Evolutionary conservation across 2,113 vertebrate genomes (phyloP), one percentile per base, ranked within the genome.

Genomic region (Cariama cristata): DNA sequence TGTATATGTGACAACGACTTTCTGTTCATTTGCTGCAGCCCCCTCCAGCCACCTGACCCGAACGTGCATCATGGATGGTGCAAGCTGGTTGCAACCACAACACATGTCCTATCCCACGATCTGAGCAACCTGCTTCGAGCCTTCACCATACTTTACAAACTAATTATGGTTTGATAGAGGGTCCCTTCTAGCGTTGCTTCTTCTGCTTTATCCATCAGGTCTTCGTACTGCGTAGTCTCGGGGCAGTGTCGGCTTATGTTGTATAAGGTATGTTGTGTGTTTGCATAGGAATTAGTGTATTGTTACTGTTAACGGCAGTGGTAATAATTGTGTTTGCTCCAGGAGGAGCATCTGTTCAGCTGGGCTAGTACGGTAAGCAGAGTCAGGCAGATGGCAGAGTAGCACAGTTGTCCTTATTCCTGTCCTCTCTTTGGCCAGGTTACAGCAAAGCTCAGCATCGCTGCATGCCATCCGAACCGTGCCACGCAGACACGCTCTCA

Each of bases 401-500:
- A n/a, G 4, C 3, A 10, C 49, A 52, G 26, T 15, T 45, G 58
- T 49, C 63, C 38, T 23, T 32, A 11, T 18, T 60, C 8, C 63
- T 59, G 8, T 53, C 52, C 60, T 58, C 16, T 22, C 16, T 19
- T 64, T 53, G 17, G 19, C n/a, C 27, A 62, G 30, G 27, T 27
- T 55, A 40, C 24, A 35, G 42, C 53, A 62, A 73, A 91, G n/a
- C 52, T 1, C 40, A 38, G 56, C 13, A 0, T 14, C 33, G 45
- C n/a, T 24, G n/a, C 33, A 0, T 16, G 68, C 68, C 56, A 18
- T 50, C 4, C 1, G 32, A 21, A 28, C 81, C 4, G 0, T 33
- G 50, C 73, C 67, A 15, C 1, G 4, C 73, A 49, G 60, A 24
- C 66, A 20, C 0, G 3, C 55, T 32, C 73, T 45, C 16, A 30